phyloP scores from a whole-genome alignment of 2,888 invertebrate species.

The Parapristionchus giblindavisi region DNA sequence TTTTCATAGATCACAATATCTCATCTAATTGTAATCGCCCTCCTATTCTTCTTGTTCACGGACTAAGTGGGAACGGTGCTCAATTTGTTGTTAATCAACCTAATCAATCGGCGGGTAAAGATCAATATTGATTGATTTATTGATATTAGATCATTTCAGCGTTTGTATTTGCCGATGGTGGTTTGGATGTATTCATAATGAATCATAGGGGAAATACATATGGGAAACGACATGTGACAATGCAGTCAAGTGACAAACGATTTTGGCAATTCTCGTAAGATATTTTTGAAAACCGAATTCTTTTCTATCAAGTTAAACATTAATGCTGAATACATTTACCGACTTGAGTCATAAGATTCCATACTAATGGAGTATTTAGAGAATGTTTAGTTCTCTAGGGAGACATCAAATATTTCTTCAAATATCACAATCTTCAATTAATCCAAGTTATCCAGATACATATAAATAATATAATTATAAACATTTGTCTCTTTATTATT shows the following conservation, averaged over 20 bases:
- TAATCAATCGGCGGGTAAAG: neutral
- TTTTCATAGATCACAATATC: too few relatives aligned
- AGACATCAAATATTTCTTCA: too few relatives aligned
- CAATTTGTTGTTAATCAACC: neutral
- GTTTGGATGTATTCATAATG: neutral
- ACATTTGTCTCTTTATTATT: too few relatives aligned
- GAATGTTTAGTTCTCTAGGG: too few relatives aligned
- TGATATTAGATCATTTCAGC: neutral
- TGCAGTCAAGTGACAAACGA: neutral
- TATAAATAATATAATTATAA: too few relatives aligned
- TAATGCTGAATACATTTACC: too few relatives aligned
- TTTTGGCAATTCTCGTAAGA: slow-evolving; percentile 30
- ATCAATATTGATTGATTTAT: neutral
- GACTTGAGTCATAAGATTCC: too few relatives aligned
- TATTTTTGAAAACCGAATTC: too few relatives aligned
- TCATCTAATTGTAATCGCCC: neutral
- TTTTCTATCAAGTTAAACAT: too few relatives aligned
- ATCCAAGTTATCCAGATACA: too few relatives aligned
- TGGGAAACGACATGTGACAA: neutral
- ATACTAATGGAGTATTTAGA: too few relatives aligned
- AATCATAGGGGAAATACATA: neutral
- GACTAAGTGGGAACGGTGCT: neutral
- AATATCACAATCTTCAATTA: neutral
- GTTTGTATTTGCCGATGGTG: slow-evolving; percentile 4
- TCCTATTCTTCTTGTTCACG: neutral